phyloP scores from a whole-genome alignment of 2,888 invertebrate genomes.

The Nemotelus nigrinus region DNA sequence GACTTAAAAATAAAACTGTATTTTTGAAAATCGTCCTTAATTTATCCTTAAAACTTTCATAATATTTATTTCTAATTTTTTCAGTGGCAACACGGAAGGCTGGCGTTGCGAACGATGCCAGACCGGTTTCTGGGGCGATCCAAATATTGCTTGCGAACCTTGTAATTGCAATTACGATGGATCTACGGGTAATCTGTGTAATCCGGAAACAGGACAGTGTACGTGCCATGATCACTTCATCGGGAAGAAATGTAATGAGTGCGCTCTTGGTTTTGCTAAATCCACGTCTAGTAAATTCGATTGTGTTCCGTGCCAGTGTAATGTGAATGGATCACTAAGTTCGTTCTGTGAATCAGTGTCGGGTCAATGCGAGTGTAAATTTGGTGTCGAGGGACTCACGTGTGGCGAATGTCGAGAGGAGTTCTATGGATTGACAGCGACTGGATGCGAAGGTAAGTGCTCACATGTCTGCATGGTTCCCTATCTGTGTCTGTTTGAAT shows the following conservation, averaged over 20 bases:
- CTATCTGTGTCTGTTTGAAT: too few relatives aligned
- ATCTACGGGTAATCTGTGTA: slow-evolving; percentile 76
- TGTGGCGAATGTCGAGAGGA: slow-evolving; percentile 79
- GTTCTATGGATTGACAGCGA: slow-evolving; percentile 74
- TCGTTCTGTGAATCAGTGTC: slow-evolving; percentile 76
- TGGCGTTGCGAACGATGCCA: slow-evolving; percentile 78
- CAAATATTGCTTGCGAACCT: slow-evolving; percentile 72
- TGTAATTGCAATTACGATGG: slow-evolving; percentile 84
- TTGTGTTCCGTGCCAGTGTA: slow-evolving; percentile 85
- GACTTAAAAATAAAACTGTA: too few relatives aligned
- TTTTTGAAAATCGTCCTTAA: too few relatives aligned
- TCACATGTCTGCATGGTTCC: neutral
- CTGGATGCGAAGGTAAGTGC: slow-evolving; percentile 76
- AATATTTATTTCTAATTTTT: neutral
- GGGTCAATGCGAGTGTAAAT: slow-evolving; percentile 83
- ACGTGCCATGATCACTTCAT: slow-evolving; percentile 76
- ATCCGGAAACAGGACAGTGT: slow-evolving; percentile 79
- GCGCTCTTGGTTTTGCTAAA: slow-evolving; percentile 72
- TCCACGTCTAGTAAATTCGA: slow-evolving; percentile 74
- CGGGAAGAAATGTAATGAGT: slow-evolving; percentile 77
- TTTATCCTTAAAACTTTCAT: too few relatives aligned
- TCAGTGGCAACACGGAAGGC: slow-evolving; percentile 70
- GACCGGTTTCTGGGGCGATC: slow-evolving; percentile 73
- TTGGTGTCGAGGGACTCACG: slow-evolving; percentile 80
- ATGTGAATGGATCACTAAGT: slow-evolving; percentile 72